Conservation (phyloP, 2,888 invertebrate genomes). For the Cephus spinipes region DNA sequence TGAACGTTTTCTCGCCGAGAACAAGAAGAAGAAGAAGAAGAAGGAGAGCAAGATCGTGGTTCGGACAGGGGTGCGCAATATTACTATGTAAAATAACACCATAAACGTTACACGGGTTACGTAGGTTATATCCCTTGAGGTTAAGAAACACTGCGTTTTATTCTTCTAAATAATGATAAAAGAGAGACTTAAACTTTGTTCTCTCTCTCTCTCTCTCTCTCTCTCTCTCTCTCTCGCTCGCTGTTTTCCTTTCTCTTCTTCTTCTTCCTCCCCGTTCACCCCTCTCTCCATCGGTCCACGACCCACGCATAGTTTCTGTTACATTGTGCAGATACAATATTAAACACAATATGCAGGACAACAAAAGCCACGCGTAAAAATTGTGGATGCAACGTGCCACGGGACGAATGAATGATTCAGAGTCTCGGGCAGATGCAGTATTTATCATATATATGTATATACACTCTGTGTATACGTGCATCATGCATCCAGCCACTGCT, state of each 20-base stretch:
- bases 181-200: neutral
- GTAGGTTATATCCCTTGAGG: neutral
- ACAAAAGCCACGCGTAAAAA: constrained; percentile 38
- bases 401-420: constrained; percentile 48
- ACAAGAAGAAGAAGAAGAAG: neutral
- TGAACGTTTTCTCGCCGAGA: neutral
- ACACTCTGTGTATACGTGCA: neutral
- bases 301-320: constrained; percentile 31
- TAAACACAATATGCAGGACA: constrained; percentile 44
- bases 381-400: constrained; percentile 20
- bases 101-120: neutral
- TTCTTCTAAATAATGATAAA: neutral
- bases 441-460: neutral
- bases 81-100: neutral
- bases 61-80: neutral
- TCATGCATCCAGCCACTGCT: neutral
- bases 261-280: neutral
- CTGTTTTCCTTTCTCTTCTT: neutral
- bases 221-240: neutral
- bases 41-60: neutral
- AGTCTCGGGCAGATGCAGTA: constrained; percentile 6
- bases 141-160: neutral
- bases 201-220: neutral
- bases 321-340: constrained; percentile 45
- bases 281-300: constrained; percentile 34